phyloP scores from a whole-genome alignment of 2,888 invertebrate species.

The Ornithoptera alexandrae region DNA sequence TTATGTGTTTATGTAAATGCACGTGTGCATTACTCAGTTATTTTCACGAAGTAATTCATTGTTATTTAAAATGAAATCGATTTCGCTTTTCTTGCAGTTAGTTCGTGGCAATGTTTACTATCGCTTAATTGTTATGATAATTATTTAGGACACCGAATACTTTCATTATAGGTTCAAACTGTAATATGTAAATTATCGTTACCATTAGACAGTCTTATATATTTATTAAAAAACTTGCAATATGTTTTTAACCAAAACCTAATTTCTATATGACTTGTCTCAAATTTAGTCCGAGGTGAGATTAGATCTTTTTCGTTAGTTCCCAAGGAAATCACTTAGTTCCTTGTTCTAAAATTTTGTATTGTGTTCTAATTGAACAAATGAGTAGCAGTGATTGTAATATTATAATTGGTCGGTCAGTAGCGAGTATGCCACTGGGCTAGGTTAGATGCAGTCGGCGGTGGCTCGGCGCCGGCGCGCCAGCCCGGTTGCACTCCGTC shows the following conservation, averaged over 20 bases:
- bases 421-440: neutral
- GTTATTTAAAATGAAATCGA: constrained; percentile 11
- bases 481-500: constrained; percentile 38
- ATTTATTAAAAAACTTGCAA: neutral
- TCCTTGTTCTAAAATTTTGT: neutral
- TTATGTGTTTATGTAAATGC: constrained; percentile 26
- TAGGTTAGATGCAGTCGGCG: constrained; percentile 2
- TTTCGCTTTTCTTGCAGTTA: constrained; percentile 4
- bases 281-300: no score
- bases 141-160: neutral
- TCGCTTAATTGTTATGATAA: neutral
- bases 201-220: neutral
- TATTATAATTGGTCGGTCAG: neutral
- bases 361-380: neutral
- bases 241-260: no score
- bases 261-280: no score
- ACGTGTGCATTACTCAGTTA: constrained; percentile 19
- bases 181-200: neutral
- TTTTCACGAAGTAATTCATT: constrained; percentile 12
- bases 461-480: constrained; percentile 59
- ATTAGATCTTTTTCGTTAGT: no score
- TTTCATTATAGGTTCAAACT: neutral
- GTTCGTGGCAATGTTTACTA: neutral
- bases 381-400: neutral
- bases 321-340: no score